Base-by-base conservation (phyloP, 2,888 invertebrate species). In the Drosophila melanosoma region DNA sequence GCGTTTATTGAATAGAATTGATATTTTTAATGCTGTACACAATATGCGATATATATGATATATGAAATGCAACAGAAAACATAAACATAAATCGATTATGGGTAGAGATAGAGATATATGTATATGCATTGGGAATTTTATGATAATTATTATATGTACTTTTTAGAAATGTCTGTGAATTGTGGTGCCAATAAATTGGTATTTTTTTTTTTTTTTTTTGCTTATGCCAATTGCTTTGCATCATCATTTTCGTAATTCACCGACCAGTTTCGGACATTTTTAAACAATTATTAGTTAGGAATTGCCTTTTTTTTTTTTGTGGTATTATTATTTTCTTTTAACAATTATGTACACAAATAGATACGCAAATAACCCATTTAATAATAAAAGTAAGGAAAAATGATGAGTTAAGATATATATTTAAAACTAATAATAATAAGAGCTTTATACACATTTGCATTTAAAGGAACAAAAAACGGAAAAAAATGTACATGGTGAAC, bases 301-400 rank as follows among this genome's bases (percentile, higher is more conserved):
- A 38, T 74, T 76, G 66, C 48, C 70, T 56, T 48, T 42, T 23
- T 56, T 48, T 42, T 23, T 51, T 61, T 64, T 53, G 32, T 57
- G 45, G 45, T 35, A n/a, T 40, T 38, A 12, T 26, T 38, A n/a
- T n/a, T 38, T 68, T 58, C 58, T 54, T 54, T 57, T 48, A 59
- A 79, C 81, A 77, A 60, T 74, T 76, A 84, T 87, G 66, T 83
- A 84, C 81, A 84, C 70, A 87, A 74, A 76, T 57, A 77, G 54
- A 62, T 69, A 83, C 71, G 69, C 79, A 83, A 73, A 73, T 61
- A 82, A 84, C 83, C 77, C 86, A 85, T 81, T 82, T 60, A 76
- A 81, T 57, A 70, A 38, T 61, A 35, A 72, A 81, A 61, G 53
- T 66, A 66, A 66, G 53, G 26, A 76, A 62, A 64, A 72, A 71